Base-by-base conservation (phyloP, 2,888 invertebrate species). In the Seladonia tumulorum region DNA sequence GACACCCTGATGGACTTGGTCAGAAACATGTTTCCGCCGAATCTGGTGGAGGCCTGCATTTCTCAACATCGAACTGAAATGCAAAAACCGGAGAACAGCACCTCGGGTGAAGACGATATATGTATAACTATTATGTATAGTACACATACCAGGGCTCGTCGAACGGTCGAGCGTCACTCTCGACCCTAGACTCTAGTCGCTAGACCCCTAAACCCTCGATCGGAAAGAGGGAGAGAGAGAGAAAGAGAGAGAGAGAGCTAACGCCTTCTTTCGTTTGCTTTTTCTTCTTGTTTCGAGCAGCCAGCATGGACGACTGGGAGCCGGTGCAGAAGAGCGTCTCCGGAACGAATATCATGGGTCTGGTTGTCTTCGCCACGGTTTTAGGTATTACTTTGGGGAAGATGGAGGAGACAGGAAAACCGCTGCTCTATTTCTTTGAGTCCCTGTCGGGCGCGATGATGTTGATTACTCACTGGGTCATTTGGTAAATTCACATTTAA, bases 401-500 rank as follows among this genome's bases (percentile, higher is more conserved):
- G 93, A 97, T 99, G 97, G 97, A 98, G 0, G 97, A 97, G 35
- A 96, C 97, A 93, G 99, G 98, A 71, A 97, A 97, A 90, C 97
- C 98, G 5, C 95, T 99, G 87, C 96, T 98, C 87, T 96, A 97
- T 85, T 98, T 99, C 95, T 99, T 99, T 95, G 97, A 97, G 84
- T 96, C 97, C 0, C 95, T 99, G 22, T 98, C 98, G 29, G 98
- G 99, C 93, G 98, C 98, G 45, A 98, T 99, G 97, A 99, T 99
- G 99, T 97, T 97, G 82, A 98, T 99, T 88, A 99, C 99, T 83
- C 97, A 98, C 83, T 98, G 99, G 97, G 99, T 99, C 89, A 99
- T 99, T 94, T 99, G 99, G 99, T 98, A 95, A 96, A 90, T 29
- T 85, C 39, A 57, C 29, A n/a, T 57, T 60, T 49, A 5, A 73